Conservation (phyloP, 2,797 vertebrate species). For the Danio tinwini region DNA sequence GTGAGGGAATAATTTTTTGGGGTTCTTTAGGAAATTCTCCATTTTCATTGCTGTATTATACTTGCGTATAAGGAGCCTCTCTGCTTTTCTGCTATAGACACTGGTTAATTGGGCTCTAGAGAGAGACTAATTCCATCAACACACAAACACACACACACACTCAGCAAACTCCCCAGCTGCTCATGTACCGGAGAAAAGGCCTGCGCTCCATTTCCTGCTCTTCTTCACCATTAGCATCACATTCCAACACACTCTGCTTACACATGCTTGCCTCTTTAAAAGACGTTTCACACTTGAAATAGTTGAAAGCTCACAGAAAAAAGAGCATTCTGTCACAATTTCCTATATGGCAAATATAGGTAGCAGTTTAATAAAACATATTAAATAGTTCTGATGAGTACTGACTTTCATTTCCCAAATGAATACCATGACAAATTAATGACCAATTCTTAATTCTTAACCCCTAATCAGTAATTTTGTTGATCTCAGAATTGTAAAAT, state of each 20-base stretch:
- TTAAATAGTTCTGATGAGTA: no score
- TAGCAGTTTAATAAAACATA: no score
- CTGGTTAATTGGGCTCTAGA: constrained; percentile 52
- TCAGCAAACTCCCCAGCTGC: constrained; percentile 48
- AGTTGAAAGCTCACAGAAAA: not conserved
- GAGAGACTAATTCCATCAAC: constrained; percentile 46
- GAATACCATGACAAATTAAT: no score
- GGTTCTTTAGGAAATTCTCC: not conserved
- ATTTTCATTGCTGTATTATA: not conserved
- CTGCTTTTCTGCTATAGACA: constrained; percentile 25
- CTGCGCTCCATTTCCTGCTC: constrained; percentile 29
- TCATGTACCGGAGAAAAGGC: constrained; percentile 10
- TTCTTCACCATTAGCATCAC: constrained; percentile 35
- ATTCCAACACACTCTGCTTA: constrained; percentile 22
- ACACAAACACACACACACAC: constrained; percentile 33
- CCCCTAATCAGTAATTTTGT: no score
- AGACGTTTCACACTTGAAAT: not conserved
- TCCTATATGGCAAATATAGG: no score
- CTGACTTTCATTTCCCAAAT: no score
- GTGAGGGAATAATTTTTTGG: not conserved
- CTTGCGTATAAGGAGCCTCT: constrained; percentile 16
- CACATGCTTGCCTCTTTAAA: not conserved
- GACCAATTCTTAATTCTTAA: no score
- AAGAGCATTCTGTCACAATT: not conserved
- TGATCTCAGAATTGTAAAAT: no score